Base-by-base conservation (phyloP, 2,113 vertebrate genomes). In the Psilopogon haemacephalus region DNA sequence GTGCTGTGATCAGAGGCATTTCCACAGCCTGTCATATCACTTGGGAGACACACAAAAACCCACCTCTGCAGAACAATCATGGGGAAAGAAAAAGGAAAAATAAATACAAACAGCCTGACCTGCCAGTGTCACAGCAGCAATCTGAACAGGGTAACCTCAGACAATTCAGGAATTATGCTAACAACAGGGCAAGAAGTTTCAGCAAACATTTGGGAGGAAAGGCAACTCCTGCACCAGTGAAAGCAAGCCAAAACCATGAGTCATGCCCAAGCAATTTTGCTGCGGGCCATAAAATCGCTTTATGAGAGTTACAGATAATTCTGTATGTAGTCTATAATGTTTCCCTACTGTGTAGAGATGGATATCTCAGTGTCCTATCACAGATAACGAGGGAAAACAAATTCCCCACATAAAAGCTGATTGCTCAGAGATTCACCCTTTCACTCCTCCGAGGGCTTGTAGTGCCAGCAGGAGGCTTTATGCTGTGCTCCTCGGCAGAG, bases 211-310 rank as follows among this genome's bases (percentile, higher is more conserved):
- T 90, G 79, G 75, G 68, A 93, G 78, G 78, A 82, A 95, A 91
- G 90, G 78, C 56, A 96, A 95, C 92, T 97, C 95, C 90, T 84
- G 72, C 74, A 96, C 93, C 95, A 95, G 93, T n/a, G 91, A 88
- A 95, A 23, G 64, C 84, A 90, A 91, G 96, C 91, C 93, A 93
- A 84, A 94, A 96, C 90, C 24, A 88, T 97, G 97, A 97, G 93
- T 97, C 97, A 97, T 89, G 93, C 96, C 84, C 32, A 89, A 95
- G 94, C 86, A 95, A 97, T 97, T 97, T 97, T 96, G 96, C 97
- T 95, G 72, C 93, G 81, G 95, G 97, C 95, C 95, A 97, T 97
- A 95, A 97, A 97, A 97, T 97, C 94, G 83, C 89, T 96, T 96
- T 94, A 95, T 88, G 84, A 95, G 89, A 96, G 95, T 91, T 97